phyloP scores from a whole-genome alignment of 2,113 vertebrate species.

The Myotis yumanensis region DNA sequence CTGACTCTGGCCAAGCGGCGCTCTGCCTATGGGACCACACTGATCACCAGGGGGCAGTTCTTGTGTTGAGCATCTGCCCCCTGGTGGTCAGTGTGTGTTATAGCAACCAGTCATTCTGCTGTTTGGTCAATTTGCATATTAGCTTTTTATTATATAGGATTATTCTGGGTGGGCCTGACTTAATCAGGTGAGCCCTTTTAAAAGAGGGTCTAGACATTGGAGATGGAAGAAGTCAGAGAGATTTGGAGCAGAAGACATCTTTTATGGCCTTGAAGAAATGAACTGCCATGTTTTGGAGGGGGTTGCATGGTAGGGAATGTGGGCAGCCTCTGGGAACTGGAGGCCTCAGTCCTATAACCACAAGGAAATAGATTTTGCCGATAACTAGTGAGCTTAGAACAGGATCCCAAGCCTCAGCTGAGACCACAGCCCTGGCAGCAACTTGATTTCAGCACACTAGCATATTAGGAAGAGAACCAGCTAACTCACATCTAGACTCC shows the following conservation, averaged over 20 bases:
- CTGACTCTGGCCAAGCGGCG: too few relatives aligned
- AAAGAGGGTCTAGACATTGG: neutral
- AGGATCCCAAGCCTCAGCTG: neutral
- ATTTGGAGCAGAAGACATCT: neutral
- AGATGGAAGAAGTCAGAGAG: neutral
- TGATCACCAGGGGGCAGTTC: too few relatives aligned
- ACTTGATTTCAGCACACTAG: neutral
- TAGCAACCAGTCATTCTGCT: too few relatives aligned
- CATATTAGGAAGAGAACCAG: neutral
- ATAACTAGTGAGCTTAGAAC: neutral
- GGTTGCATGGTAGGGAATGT: accelerated
- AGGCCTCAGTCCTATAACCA: neutral
- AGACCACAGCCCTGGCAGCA: neutral
- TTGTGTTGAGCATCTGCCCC: too few relatives aligned
- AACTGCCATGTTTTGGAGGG: neutral
- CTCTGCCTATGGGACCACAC: too few relatives aligned
- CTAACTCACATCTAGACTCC: neutral
- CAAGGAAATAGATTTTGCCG: neutral
- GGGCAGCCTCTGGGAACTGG: neutral
- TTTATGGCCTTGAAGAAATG: neutral
- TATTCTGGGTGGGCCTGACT: neutral
- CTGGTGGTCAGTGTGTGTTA: too few relatives aligned
- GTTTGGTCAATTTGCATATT: too few relatives aligned
- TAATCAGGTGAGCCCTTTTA: neutral
- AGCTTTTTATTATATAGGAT: too few relatives aligned